Evolutionary conservation across 37 sponge, comb jelly and placozoan species (phyloP).

Genomic region (Theonella swinhoei): DNA sequence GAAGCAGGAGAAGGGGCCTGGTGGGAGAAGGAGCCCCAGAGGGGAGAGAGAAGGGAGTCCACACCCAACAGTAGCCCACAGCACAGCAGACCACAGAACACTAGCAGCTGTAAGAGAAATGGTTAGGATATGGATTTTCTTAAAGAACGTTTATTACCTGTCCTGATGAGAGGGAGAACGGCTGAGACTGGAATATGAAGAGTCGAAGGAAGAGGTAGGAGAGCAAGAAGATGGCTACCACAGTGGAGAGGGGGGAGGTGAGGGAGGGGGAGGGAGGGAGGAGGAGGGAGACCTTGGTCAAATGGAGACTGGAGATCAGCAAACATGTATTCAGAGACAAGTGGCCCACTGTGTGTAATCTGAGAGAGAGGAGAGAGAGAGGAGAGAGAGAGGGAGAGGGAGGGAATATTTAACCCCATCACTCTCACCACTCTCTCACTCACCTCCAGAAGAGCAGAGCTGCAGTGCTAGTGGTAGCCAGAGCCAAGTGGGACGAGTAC

Average conservation of each 20-base stretch:
- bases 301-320: slow-evolving; percentile 41
- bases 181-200: slow-evolving; percentile 5
- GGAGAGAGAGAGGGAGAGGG: background rate
- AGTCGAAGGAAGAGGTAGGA: slow-evolving; percentile 24
- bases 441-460: slow-evolving; percentile 40
- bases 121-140: background rate
- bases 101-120: slow-evolving; percentile 30
- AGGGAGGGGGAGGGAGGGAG: slow-evolving; percentile 29
- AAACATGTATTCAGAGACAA: slow-evolving; percentile 5
- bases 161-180: background rate
- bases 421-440: background rate
- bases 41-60: slow-evolving; percentile 47
- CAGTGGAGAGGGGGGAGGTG: slow-evolving; percentile 30
- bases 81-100: slow-evolving; percentile 33
- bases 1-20: slow-evolving; percentile 33
- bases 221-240: slow-evolving; percentile 34
- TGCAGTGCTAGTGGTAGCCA: slow-evolving; percentile 22
- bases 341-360: background rate
- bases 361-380: background rate
- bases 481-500: slow-evolving; percentile 28
- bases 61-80: slow-evolving; percentile 58
- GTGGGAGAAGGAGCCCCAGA: slow-evolving; percentile 60
- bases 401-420: too few relatives aligned
- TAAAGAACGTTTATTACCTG: background rate
- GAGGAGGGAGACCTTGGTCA: slow-evolving; percentile 69